Evolutionary conservation across 2,888 invertebrate species (phyloP).

Genomic region (Empis livida): DNA sequence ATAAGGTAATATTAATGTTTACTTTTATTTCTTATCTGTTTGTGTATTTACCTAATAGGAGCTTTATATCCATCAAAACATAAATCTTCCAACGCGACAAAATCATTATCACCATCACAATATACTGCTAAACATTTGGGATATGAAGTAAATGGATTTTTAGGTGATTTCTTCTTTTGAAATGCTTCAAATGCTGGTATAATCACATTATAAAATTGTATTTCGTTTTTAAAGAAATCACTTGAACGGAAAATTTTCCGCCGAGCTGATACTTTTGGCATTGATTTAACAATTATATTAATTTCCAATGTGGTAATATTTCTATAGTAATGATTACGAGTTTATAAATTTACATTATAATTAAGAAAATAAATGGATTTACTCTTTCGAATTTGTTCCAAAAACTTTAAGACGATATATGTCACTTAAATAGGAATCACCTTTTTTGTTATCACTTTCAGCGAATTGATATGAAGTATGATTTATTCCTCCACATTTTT

Average conservation of each 20-base stretch:
- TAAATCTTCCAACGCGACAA: constrained; percentile 44
- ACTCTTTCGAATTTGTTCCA: constrained; percentile 26
- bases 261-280: constrained; percentile 49
- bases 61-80: constrained; percentile 35
- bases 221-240: constrained; percentile 60
- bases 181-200: constrained; percentile 29
- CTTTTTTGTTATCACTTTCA: constrained; percentile 39
- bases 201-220: constrained; percentile 44
- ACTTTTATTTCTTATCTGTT: neutral
- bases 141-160: constrained; percentile 41
- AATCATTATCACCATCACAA: constrained; percentile 43
- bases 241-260: constrained; percentile 49
- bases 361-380: neutral
- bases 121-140: constrained; percentile 37
- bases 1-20: neutral
- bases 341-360: neutral
- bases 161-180: constrained; percentile 20
- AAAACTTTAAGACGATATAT: constrained; percentile 45
- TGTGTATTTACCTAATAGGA: constrained; percentile 26
- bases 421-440: constrained; percentile 57
- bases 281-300: constrained; percentile 49
- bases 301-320: constrained; percentile 29
- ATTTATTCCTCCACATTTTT: constrained; percentile 27
- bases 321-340: constrained; percentile 7
- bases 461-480: constrained; percentile 36